Evolutionary conservation across 2,113 vertebrate species (phyloP).

Genomic region (Istiophorus platypterus): DNA sequence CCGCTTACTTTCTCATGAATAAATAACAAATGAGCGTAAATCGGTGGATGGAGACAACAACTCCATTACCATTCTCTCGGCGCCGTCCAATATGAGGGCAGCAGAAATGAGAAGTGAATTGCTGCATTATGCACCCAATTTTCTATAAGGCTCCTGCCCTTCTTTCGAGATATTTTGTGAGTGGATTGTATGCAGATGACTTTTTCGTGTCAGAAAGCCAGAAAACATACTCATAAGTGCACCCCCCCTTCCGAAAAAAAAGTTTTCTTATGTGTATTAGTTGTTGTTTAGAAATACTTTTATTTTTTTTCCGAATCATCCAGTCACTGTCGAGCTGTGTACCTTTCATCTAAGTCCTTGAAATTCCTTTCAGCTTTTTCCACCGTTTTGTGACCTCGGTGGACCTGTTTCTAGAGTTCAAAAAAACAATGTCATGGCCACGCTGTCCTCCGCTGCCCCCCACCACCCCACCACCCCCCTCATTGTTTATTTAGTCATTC

Average conservation of each 20-base stretch:
- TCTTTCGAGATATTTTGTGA: constrained; percentile 50
- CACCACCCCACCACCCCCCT: constrained; percentile 62
- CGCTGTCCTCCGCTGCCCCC: constrained; percentile 47
- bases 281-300: constrained; percentile 1
- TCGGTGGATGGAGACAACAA: constrained; percentile 70
- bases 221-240: constrained; percentile 21
- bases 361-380: constrained; percentile 27
- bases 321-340: background rate
- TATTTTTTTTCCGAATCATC: background rate
- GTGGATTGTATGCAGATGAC: constrained; percentile 48
- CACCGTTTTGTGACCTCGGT: constrained; percentile 51
- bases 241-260: background rate
- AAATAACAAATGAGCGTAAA: constrained; percentile 75
- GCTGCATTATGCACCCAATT: constrained; percentile 71
- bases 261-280: background rate
- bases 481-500: constrained; percentile 73
- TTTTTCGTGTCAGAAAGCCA: constrained; percentile 34
- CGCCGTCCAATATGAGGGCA: constrained; percentile 54
- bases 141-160: constrained; percentile 55
- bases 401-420: constrained; percentile 38
- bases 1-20: constrained; percentile 78
- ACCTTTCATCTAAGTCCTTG: constrained; percentile 2
- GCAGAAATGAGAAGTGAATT: constrained; percentile 73
- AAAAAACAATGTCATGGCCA: constrained; percentile 51
- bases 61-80: constrained; percentile 70